A percentile compares a stretch with the other conserved stretches of the same genome.
Evolutionary conservation across 2,797 vertebrate genomes (phyloP).

Genomic region (Malacoctenus gilli): DNA sequence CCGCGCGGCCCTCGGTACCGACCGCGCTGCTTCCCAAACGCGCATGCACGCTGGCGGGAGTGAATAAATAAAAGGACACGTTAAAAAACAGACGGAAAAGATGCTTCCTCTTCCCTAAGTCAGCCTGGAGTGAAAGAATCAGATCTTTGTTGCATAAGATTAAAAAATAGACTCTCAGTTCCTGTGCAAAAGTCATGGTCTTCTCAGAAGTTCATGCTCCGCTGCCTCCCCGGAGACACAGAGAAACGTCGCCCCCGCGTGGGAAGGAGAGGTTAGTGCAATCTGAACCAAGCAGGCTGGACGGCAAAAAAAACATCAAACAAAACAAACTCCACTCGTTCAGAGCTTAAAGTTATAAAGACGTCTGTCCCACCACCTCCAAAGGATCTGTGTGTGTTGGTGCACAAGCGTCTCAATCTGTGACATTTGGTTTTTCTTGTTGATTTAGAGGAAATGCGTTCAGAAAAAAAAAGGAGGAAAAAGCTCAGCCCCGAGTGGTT

Average conservation of each 20-base stretch:
- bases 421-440: constrained; percentile 31
- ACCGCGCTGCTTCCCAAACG: constrained; percentile 27
- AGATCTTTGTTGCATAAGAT: constrained; percentile 65
- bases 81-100: constrained; percentile 25
- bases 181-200: constrained; percentile 64
- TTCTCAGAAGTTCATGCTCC: constrained; percentile 48
- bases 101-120: constrained; percentile 21
- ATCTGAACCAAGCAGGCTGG: constrained; percentile 62
- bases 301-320: too few relatives aligned
- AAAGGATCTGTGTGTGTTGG: constrained; percentile 1
- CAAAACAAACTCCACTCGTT: constrained; percentile 32
- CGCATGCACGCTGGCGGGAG: constrained; percentile 35
- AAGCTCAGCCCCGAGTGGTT: constrained; percentile 25
- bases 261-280: constrained; percentile 72
- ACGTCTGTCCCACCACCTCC: constrained; percentile 8
- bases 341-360: constrained; percentile 4
- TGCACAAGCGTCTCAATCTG: constrained; percentile 12
- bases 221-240: constrained; percentile 30
- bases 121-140: constrained; percentile 46
- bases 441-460: constrained; percentile 21
- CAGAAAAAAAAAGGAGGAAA: constrained; percentile 2
- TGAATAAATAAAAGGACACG: constrained; percentile 60
- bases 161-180: constrained; percentile 72
- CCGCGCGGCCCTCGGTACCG: background rate
- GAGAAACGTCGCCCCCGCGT: constrained; percentile 57